Percentiles rank a stretch among this genome's conserved stretches.
Evolutionary conservation across 2,797 vertebrate genomes (phyloP).

Genomic region (Silurus lanzhouensis): DNA sequence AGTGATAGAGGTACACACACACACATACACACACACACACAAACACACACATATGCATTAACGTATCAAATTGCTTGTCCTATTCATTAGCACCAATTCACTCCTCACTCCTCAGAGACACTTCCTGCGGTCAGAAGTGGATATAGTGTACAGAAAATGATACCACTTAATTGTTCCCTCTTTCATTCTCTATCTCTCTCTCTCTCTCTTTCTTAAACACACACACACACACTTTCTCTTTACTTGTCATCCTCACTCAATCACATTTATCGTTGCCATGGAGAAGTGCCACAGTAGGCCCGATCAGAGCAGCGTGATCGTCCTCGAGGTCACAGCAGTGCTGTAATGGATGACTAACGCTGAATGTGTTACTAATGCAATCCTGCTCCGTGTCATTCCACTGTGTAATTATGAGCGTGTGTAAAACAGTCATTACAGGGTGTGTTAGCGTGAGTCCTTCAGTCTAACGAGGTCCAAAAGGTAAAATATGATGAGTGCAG

Average conservation of each 20-base stretch:
- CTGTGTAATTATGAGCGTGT: conserved; percentile 19
- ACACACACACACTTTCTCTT: conserved; percentile 6
- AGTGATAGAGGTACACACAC: conserved; percentile 86
- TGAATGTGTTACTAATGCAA: conserved; percentile 36
- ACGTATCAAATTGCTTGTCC: conserved; percentile 36
- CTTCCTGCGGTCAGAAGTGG: conserved; percentile 27
- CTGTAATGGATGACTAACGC: conserved; percentile 33
- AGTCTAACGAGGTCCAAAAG: background rate
- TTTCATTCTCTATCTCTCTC: too few relatives aligned
- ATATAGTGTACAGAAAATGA: conserved; percentile 30
- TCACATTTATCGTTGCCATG: conserved; percentile 31
- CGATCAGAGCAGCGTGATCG: background rate
- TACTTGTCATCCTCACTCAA: conserved; percentile 28
- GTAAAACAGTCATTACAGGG: conserved; percentile 12
- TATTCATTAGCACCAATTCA: conserved; percentile 49
- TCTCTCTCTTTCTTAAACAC: background rate
- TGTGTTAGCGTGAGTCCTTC: conserved; percentile 5
- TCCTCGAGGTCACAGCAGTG: conserved; percentile 1
- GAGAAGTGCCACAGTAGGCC: background rate
- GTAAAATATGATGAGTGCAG: background rate
- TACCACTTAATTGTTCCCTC: background rate
- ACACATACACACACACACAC: conserved; percentile 25
- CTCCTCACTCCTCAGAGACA: conserved; percentile 31
- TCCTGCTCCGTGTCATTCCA: conserved; percentile 16
- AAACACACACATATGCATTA: conserved; percentile 15